Percentiles rank a stretch among this genome's conserved stretches.
Conservation (phyloP, 2,113 vertebrate species). For the Raphicerus campestris region DNA sequence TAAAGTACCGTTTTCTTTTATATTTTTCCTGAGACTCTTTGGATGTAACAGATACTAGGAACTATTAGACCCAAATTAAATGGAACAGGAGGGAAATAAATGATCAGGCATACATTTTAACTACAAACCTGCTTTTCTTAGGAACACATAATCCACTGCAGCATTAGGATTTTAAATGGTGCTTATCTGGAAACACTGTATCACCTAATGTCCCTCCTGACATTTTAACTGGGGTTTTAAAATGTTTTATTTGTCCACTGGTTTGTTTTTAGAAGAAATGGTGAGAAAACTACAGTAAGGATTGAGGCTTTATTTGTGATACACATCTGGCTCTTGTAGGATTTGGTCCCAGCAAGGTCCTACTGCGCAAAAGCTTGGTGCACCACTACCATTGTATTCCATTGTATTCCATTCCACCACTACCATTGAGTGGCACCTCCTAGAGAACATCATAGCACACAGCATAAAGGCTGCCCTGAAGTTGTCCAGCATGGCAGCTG, state of each 20-base stretch:
- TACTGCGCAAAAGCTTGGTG: neutral
- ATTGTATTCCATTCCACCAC: too few relatives aligned
- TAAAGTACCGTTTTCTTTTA: conserved; percentile 70
- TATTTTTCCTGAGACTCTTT: neutral
- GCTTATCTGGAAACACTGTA: neutral
- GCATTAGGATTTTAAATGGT: neutral
- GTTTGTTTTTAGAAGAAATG: neutral
- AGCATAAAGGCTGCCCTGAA: too few relatives aligned
- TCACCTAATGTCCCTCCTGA: neutral
- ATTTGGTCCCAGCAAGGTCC: neutral
- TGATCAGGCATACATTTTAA: neutral
- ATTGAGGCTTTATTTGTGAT: neutral
- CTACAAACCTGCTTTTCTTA: neutral
- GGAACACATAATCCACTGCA: neutral
- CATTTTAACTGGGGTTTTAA: neutral
- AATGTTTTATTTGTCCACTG: neutral
- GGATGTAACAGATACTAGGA: neutral
- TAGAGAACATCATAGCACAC: too few relatives aligned
- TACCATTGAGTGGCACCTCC: neutral
- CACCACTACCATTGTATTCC: neutral
- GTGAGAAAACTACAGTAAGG: neutral
- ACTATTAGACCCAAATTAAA: neutral
- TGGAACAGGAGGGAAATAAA: neutral
- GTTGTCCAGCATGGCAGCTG: accelerated
- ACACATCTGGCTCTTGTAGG: neutral